Percentiles rank a stretch among this genome's conserved stretches.
Conservation (phyloP, 1,140 invertebrate species). For the Melitaea cinxia region DNA sequence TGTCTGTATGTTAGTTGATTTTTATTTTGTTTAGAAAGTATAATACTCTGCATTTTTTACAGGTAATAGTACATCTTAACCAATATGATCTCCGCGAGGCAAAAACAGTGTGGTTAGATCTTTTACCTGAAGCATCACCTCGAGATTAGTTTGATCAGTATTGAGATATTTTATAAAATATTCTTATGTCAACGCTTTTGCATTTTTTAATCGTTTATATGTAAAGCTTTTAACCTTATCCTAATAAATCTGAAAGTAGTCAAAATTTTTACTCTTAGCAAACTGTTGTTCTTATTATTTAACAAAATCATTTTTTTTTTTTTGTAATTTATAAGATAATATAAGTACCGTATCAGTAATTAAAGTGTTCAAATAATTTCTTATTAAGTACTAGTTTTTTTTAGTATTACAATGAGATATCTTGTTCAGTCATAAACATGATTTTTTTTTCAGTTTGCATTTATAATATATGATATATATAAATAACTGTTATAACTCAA, state of each 20-base stretch:
- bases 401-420: background rate
- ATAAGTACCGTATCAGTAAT: too few species aligned
- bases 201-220: background rate
- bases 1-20: background rate
- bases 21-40: background rate
- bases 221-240: too few species aligned
- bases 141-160: conserved; percentile 49
- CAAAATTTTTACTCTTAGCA: too few species aligned
- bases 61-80: conserved; percentile 85
- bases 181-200: conserved; percentile 19
- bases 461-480: background rate
- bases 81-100: conserved; percentile 86
- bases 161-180: background rate
- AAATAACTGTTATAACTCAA: background rate
- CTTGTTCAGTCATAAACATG: conserved; percentile 2
- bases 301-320: too few species aligned
- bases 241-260: too few species aligned
- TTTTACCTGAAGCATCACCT: conserved; percentile 83
- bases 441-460: background rate
- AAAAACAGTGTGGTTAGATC: conserved; percentile 87
- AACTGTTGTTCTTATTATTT: too few species aligned
- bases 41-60: conserved; percentile 49
- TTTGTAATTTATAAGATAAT: too few species aligned
- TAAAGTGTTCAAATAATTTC: background rate
- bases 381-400: too few species aligned